These are phyloP conservation scores for Drosophila sechellia DNA, from an alignment of 1,140 invertebrate genomes.

Conservation along the genomic window DNA sequence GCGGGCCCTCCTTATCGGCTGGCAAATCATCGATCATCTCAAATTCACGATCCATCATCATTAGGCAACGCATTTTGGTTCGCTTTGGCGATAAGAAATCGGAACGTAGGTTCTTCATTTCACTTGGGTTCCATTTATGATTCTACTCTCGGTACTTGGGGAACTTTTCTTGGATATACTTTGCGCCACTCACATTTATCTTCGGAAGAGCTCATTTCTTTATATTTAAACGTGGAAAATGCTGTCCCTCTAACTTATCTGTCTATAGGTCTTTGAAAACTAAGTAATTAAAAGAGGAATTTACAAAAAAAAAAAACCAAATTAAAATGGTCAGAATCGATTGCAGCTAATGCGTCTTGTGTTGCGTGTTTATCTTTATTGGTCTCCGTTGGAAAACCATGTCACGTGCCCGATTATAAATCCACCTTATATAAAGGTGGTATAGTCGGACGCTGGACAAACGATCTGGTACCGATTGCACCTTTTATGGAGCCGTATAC, in stretches of 20 bases:
- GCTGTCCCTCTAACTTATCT: no score
- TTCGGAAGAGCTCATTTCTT: no score
- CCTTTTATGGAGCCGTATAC: slow-evolving; percentile 20
- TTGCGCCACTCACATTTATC: not conserved
- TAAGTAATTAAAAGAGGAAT: not conserved
- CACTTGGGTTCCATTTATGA: not conserved
- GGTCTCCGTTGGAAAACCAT: slow-evolving; percentile 38
- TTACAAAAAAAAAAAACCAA: not conserved
- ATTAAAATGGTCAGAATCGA: not conserved
- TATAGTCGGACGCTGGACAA: slow-evolving; percentile 34
- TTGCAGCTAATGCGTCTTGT: slow-evolving; percentile 18
- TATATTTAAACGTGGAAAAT: no score
- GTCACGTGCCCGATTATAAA: slow-evolving; percentile 62
- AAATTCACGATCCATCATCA: slow-evolving; percentile 82
- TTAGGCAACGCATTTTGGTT: slow-evolving; percentile 58
- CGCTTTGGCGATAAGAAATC: slow-evolving; percentile 46
- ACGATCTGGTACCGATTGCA: slow-evolving; percentile 31
- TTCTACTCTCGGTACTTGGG: not conserved
- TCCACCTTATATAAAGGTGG: slow-evolving; percentile 10
- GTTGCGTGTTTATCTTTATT: slow-evolving; percentile 66
- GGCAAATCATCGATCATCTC: slow-evolving; percentile 80
- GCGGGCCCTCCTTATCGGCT: slow-evolving; percentile 57
- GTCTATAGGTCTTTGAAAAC: not conserved
- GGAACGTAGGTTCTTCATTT: slow-evolving; percentile 18
- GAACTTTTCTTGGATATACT: not conserved